phyloP scores from a whole-genome alignment of 2,797 vertebrate species.

The Heliangelus exortis region DNA sequence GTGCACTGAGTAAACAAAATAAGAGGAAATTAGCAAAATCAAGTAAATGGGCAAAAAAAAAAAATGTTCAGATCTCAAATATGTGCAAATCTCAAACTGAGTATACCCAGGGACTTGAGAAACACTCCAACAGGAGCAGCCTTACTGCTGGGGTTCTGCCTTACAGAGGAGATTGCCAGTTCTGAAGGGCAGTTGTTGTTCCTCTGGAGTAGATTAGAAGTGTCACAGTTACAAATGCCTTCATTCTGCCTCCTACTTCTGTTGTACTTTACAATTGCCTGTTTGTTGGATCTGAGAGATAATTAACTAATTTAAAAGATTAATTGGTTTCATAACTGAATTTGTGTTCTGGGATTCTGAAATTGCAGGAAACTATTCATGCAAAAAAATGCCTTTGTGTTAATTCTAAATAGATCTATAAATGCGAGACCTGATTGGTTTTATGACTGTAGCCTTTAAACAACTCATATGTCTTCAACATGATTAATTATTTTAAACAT shows the following conservation, averaged over 20 bases:
- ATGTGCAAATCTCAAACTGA: neutral
- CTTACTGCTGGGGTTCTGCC: neutral
- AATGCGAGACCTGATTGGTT: constrained; percentile 1
- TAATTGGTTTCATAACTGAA: constrained; percentile 58
- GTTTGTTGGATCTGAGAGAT: constrained; percentile 15
- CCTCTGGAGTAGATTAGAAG: neutral
- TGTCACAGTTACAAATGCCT: neutral
- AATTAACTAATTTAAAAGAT: constrained; percentile 53
- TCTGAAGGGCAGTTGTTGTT: neutral
- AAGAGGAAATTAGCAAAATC: neutral
- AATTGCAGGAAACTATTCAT: constrained; percentile 43
- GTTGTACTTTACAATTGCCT: neutral
- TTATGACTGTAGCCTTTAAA: neutral
- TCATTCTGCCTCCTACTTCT: neutral
- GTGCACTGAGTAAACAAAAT: neutral
- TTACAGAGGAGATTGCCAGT: neutral
- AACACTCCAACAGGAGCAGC: neutral
- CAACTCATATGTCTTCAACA: neutral
- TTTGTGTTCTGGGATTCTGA: constrained; percentile 46
- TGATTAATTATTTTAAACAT: constrained; percentile 20
- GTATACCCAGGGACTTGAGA: neutral
- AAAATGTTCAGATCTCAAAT: neutral
- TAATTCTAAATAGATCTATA: constrained; percentile 46
- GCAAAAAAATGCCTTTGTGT: constrained; percentile 51
- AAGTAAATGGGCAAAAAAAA: neutral